A percentile compares a stretch with the other conserved stretches of the same genome.
These are phyloP conservation scores for Ophion ellenae DNA, from an alignment of 2,888 invertebrate species.

Conservation along the genomic window DNA sequence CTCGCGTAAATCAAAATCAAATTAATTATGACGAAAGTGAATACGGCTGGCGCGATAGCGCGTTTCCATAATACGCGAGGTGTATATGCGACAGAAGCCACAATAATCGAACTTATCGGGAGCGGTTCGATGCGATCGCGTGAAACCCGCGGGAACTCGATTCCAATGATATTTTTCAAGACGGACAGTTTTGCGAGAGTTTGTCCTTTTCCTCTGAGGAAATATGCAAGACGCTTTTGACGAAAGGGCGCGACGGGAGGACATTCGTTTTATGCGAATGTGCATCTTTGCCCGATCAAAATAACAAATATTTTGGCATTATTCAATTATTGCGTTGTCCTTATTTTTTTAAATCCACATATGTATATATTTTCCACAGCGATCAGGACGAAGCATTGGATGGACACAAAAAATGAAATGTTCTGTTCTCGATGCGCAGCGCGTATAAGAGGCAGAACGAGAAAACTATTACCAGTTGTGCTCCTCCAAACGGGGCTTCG, in stretches of 20 bases:
- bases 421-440: background rate
- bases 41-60: constrained; percentile 45
- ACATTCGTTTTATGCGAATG: too few relatives aligned
- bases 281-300: too few relatives aligned
- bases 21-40: constrained; percentile 65
- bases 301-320: too few relatives aligned
- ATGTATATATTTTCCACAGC: too few relatives aligned
- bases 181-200: background rate
- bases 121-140: constrained; percentile 20
- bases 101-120: constrained; percentile 36
- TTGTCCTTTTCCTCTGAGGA: background rate
- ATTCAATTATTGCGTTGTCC: too few relatives aligned
- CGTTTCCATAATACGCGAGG: constrained; percentile 7
- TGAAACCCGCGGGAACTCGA: constrained; percentile 14
- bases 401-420: too few relatives aligned
- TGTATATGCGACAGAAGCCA: background rate
- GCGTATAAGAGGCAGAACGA: background rate
- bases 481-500: constrained; percentile 20
- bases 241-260: too few relatives aligned
- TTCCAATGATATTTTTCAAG: background rate
- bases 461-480: constrained; percentile 8
- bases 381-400: too few relatives aligned
- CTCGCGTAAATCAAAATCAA: constrained; percentile 64
- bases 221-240: too few relatives aligned
- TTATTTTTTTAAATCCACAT: too few relatives aligned